phyloP scores from a whole-genome alignment of 2,888 invertebrate genomes.

The Drosophila seclusa region DNA sequence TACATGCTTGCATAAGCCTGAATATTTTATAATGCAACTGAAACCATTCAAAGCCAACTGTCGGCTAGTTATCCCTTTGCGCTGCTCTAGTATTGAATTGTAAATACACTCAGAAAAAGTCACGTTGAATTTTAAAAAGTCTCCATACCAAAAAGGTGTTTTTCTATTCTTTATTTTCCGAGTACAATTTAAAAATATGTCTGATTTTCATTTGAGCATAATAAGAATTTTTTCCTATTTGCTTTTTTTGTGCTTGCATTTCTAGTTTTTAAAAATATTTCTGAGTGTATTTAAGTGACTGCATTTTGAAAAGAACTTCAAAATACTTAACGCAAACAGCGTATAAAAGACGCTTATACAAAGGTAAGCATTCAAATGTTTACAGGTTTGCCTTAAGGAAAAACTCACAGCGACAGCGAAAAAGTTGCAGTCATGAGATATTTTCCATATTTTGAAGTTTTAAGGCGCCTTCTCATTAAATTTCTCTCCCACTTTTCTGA shows the following conservation, averaged over 20 bases:
- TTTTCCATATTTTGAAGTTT: background rate
- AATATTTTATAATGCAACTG: conserved; percentile 67
- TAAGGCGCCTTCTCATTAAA: no score
- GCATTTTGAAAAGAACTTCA: conserved; percentile 33
- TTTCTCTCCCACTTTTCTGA: background rate
- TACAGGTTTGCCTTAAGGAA: background rate
- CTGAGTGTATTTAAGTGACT: conserved; percentile 53
- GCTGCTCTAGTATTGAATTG: conserved; percentile 66
- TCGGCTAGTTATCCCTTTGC: conserved; percentile 62
- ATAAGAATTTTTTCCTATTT: background rate
- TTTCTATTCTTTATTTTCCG: background rate
- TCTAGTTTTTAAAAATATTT: background rate
- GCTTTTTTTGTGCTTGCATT: background rate
- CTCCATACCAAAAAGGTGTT: background rate
- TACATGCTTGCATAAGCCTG: conserved; percentile 80
- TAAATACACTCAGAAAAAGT: conserved; percentile 41
- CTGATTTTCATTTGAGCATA: no score
- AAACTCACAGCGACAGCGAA: background rate
- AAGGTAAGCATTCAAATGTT: conserved; percentile 9
- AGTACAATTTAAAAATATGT: no score
- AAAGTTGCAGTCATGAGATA: background rate
- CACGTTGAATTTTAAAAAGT: background rate
- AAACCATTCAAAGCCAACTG: conserved; percentile 45
- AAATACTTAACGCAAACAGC: conserved; percentile 2
- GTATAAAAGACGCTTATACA: background rate